Base-by-base conservation (phyloP, 1,140 invertebrate species). In the Drosophila tropicalis region DNA sequence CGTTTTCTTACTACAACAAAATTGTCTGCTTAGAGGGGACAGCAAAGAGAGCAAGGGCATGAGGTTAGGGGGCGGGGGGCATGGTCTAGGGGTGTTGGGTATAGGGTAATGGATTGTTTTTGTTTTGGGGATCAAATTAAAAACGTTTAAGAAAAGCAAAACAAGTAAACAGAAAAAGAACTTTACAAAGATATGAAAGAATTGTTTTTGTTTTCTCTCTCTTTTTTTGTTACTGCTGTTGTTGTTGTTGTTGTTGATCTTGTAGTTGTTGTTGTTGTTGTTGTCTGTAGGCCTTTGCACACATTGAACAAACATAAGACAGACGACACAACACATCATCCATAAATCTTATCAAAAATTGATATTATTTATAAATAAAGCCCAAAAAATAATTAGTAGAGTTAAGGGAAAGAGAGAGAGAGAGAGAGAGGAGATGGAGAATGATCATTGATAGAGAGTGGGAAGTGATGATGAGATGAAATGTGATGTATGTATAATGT, bases 231-330 rank as follows among this genome's bases (percentile, higher is more conserved):
- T 29, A 29, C 10, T 36, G 36, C n/a, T 39, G 41, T 9, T 47
- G 41, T 19, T 17, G 36, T 39, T 39, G 41, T 9, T 47, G 41
- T 19, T 17, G 9, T 51, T 12, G 12, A 67, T 60, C 36, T 62
- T 56, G 41, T 72, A 62, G 10, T 36, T 19, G n/a, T 17, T 7
- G 5, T 39, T 39, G 2, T 39, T 39, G 36, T 39, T 34, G 40
- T 25, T 10, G 17, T 51, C 29, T 34, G 1, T 12, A 62, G 12
- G 63, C 67, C 36, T 39, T 13, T 39, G 51, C 68, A 55, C 60
- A 51, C 44, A 22, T 51, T 12, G 17, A 51, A 51, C 44, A 51
- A 51, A 51, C 17, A 51, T 51, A 9, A 51, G 44, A 12, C 44
- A 51, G 17, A 51, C 41, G n/a, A 17, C n/a, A n/a, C n/a, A 51